phyloP scores from a whole-genome alignment of 2,888 invertebrate genomes.

The Microplitis manilae region DNA sequence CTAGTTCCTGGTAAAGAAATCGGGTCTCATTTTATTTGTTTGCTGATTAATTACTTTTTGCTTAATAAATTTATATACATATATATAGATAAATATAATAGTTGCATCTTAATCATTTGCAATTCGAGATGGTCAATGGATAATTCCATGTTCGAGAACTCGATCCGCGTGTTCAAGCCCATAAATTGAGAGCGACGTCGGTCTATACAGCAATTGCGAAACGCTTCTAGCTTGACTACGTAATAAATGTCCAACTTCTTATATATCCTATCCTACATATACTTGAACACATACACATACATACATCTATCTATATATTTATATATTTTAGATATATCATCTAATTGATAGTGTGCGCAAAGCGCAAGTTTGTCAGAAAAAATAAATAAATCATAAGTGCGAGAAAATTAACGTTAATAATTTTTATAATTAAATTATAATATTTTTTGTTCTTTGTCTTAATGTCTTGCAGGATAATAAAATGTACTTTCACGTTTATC shows the following conservation, averaged over 20 bases:
- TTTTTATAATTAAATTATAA: neutral
- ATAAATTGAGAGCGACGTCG: slow-evolving; percentile 49
- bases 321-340: slow-evolving; percentile 31
- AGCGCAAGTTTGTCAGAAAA: slow-evolving; percentile 27
- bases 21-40: too few species aligned
- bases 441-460: neutral
- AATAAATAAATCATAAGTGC: slow-evolving; percentile 1
- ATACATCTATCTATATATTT: slow-evolving; percentile 25
- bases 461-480: neutral
- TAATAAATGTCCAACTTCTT: slow-evolving; percentile 36
- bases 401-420: neutral
- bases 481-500: neutral
- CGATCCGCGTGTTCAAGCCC: slow-evolving; percentile 42
- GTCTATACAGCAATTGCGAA: slow-evolving; percentile 31
- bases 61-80: neutral
- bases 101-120: slow-evolving; percentile 33
- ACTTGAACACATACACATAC: neutral
- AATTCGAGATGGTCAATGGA: slow-evolving; percentile 44
- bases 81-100: slow-evolving; percentile 15
- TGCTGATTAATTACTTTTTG: slow-evolving; percentile 3
- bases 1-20: too few species aligned
- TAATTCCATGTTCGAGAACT: slow-evolving; percentile 50
- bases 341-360: slow-evolving; percentile 50
- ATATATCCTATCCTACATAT: neutral
- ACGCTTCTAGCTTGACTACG: slow-evolving; percentile 25